These are phyloP conservation scores for Tachysurus vachellii DNA, from an alignment of 2,113 vertebrate species.

Conservation along the genomic window DNA sequence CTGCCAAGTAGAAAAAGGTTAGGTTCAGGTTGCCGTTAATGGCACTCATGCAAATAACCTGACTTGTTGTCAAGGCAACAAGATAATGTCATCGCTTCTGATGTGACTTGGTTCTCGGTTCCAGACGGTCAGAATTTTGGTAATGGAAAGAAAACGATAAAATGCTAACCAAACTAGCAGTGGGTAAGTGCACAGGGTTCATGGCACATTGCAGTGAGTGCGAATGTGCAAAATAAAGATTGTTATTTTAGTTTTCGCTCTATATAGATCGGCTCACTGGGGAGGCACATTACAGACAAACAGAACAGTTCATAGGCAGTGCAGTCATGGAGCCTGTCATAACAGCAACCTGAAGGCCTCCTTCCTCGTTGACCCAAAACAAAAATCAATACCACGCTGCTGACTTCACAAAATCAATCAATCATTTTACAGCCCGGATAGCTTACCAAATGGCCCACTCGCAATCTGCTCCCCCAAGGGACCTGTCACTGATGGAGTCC, in stretches of 20 bases:
- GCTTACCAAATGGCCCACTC: slow-evolving; percentile 24
- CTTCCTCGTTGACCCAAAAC: slow-evolving; percentile 34
- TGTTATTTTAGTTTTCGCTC: slow-evolving; percentile 8
- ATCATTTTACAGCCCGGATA: slow-evolving; percentile 39
- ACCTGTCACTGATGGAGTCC: slow-evolving; percentile 27
- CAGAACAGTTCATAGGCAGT: slow-evolving; percentile 32
- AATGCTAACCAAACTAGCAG: neutral
- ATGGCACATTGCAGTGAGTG: neutral
- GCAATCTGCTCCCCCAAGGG: slow-evolving; percentile 19
- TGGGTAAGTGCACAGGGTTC: neutral
- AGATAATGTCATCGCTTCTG: slow-evolving; percentile 14
- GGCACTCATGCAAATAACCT: slow-evolving; percentile 17
- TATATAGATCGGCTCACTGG: slow-evolving; percentile 31
- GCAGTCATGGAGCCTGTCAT: slow-evolving; percentile 23
- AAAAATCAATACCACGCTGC: slow-evolving; percentile 34
- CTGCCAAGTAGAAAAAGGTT: neutral
- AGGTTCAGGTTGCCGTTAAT: neutral
- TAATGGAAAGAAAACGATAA: neutral
- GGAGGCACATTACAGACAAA: slow-evolving; percentile 32
- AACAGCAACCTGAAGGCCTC: slow-evolving; percentile 29
- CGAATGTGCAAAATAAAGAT: neutral
- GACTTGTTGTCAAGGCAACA: slow-evolving; percentile 18
- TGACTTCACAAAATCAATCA: slow-evolving; percentile 42
- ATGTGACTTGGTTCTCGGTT: neutral
- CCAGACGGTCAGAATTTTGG: neutral